Evolutionary conservation across 2,797 vertebrate genomes (phyloP).

Genomic region (Meda fulgida): DNA sequence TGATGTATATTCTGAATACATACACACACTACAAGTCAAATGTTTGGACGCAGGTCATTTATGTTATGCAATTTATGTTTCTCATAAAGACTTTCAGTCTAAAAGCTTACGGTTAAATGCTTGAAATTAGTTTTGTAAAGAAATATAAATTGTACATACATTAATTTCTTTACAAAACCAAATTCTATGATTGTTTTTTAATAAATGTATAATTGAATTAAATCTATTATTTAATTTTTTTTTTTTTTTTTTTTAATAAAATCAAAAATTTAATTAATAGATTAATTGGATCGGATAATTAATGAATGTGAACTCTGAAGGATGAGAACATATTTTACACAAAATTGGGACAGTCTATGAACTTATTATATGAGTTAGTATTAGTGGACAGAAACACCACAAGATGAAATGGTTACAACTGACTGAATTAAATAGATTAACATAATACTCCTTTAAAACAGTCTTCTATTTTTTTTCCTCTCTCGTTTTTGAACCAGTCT

Average conservation of each 20-base stretch:
- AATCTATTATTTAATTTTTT: neutral
- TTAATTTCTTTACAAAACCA: neutral
- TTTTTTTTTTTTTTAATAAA: too few relatives aligned
- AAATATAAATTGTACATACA: neutral
- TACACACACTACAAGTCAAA: conserved; percentile 1
- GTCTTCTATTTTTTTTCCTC: neutral
- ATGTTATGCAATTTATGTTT: neutral
- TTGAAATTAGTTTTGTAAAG: neutral
- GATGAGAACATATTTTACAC: neutral
- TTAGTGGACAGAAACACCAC: too few relatives aligned
- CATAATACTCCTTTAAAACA: neutral
- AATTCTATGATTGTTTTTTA: neutral
- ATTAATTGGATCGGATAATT: neutral
- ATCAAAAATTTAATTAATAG: neutral
- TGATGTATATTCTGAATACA: conserved; percentile 57
- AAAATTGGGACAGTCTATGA: neutral
- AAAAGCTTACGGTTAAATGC: neutral
- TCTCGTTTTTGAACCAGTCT: neutral
- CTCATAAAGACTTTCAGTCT: neutral
- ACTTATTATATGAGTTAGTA: neutral
- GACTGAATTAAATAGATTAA: neutral
- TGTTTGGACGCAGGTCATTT: neutral
- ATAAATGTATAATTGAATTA: neutral
- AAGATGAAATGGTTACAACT: neutral
- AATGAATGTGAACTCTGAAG: neutral